Conservation (phyloP, 2,888 invertebrate species). For the Gasteruption jaculator region DNA sequence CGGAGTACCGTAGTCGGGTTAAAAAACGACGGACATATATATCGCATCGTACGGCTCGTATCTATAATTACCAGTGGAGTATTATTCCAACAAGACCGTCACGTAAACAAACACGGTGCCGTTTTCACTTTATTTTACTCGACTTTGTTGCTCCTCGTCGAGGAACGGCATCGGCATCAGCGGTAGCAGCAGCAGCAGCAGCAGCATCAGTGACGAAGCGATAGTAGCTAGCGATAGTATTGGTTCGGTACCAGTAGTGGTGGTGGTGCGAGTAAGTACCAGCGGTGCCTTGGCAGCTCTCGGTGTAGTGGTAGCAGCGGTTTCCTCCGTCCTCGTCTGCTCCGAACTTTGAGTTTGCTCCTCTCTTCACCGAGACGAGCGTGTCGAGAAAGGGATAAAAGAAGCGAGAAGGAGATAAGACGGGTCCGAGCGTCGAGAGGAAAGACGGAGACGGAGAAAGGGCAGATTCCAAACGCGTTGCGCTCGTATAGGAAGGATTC, state of each 20-base stretch:
- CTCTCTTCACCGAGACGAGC: too few relatives aligned
- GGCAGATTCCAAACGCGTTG: too few relatives aligned
- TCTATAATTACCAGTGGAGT: slow-evolving; percentile 34
- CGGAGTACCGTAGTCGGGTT: too few relatives aligned
- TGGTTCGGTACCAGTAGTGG: too few relatives aligned
- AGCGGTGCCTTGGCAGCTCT: too few relatives aligned
- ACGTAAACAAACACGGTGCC: slow-evolving; percentile 34
- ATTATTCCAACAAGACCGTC: slow-evolving; percentile 37
- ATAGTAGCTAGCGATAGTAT: slow-evolving; percentile 11
- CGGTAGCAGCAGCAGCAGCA: slow-evolving; percentile 5
- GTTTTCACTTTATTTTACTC: too few relatives aligned
- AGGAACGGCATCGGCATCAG: slow-evolving; percentile 5
- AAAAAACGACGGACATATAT: too few relatives aligned
- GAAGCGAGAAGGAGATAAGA: slow-evolving; percentile 11
- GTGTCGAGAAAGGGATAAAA: neutral
- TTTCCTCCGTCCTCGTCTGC: too few relatives aligned
- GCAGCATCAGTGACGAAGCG: too few relatives aligned
- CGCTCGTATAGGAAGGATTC: neutral
- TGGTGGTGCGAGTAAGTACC: too few relatives aligned
- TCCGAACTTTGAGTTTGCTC: slow-evolving; percentile 7
- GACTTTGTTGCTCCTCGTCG: too few relatives aligned
- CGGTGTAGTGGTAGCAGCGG: too few relatives aligned
- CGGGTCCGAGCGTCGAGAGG: slow-evolving; percentile 11
- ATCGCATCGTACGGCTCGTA: slow-evolving; percentile 25
- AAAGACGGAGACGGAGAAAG: slow-evolving; percentile 15